Percentiles rank a stretch among this genome's conserved stretches.
These are phyloP conservation scores for Sphenodon punctatus DNA, from an alignment of 2,797 vertebrate species.

Conservation along the genomic window DNA sequence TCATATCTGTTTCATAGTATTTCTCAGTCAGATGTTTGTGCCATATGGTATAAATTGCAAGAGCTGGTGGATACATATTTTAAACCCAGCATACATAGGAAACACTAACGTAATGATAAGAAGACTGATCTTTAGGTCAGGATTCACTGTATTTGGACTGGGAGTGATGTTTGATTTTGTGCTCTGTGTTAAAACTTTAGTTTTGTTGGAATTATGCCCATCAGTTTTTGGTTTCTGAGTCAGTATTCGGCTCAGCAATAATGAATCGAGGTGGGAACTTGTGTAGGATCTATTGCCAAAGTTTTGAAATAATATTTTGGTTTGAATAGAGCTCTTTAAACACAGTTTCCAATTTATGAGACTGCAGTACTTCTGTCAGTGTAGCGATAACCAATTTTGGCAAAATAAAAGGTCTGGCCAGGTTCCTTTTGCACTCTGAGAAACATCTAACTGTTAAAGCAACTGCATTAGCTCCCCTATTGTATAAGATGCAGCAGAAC, in stretches of 20 bases:
- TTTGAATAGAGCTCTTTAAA: not conserved
- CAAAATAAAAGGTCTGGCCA: not conserved
- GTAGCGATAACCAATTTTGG: not conserved
- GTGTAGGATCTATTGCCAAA: not conserved
- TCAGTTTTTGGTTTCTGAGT: not conserved
- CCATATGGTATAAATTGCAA: not conserved
- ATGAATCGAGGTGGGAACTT: not conserved
- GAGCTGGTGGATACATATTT: not conserved
- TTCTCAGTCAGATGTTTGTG: not conserved
- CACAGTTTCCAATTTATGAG: not conserved
- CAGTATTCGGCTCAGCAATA: not conserved
- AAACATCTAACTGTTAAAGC: not conserved
- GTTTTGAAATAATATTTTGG: not conserved
- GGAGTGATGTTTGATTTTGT: not conserved
- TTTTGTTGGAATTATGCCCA: not conserved
- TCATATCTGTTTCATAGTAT: not conserved
- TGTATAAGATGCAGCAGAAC: not conserved
- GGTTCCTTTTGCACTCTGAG: not conserved
- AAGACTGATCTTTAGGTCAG: not conserved
- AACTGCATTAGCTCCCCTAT: not conserved
- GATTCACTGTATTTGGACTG: not conserved
- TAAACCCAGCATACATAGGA: not conserved
- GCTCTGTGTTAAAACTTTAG: not conserved
- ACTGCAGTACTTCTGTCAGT: not conserved
- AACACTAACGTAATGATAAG: not conserved